Evolutionary conservation across 2,113 vertebrate species (phyloP).

Genomic region (Meleagris gallopavo): DNA sequence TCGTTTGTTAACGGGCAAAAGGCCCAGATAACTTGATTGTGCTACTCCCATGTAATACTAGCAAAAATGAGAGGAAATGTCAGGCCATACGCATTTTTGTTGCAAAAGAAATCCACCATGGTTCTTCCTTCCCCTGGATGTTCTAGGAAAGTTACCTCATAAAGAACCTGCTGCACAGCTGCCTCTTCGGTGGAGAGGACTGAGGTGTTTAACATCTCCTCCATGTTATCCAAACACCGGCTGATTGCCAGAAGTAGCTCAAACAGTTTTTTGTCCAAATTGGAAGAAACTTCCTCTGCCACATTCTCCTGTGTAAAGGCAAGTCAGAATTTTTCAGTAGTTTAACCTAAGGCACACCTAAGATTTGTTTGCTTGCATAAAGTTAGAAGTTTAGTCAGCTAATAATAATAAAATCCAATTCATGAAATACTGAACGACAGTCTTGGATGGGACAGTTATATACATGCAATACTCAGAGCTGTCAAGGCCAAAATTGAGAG

Average conservation of each 20-base stretch:
- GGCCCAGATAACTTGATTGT: not conserved
- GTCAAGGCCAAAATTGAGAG: not conserved
- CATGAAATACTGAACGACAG: not conserved
- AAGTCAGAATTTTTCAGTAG: constrained; percentile 3
- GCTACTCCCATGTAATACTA: not conserved
- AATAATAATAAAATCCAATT: not conserved
- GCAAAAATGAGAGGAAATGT: not conserved
- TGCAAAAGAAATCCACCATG: not conserved
- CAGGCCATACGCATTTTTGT: not conserved
- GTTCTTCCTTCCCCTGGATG: not conserved
- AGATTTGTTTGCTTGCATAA: not conserved
- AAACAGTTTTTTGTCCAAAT: constrained; percentile 84
- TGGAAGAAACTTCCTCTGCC: constrained; percentile 49
- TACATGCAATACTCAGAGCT: not conserved
- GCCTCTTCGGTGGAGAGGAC: constrained; percentile 64
- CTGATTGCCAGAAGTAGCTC: constrained; percentile 79
- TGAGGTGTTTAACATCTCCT: constrained; percentile 75
- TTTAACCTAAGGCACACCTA: not conserved
- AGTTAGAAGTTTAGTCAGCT: not conserved
- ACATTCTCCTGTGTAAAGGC: constrained; percentile 69
- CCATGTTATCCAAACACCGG: constrained; percentile 80
- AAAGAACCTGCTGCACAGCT: constrained; percentile 70
- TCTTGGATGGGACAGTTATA: not conserved
- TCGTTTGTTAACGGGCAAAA: not conserved
- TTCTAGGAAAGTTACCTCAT: constrained; percentile 75